phyloP scores from a whole-genome alignment of 2,113 vertebrate genomes.

The Cebus imitator region DNA sequence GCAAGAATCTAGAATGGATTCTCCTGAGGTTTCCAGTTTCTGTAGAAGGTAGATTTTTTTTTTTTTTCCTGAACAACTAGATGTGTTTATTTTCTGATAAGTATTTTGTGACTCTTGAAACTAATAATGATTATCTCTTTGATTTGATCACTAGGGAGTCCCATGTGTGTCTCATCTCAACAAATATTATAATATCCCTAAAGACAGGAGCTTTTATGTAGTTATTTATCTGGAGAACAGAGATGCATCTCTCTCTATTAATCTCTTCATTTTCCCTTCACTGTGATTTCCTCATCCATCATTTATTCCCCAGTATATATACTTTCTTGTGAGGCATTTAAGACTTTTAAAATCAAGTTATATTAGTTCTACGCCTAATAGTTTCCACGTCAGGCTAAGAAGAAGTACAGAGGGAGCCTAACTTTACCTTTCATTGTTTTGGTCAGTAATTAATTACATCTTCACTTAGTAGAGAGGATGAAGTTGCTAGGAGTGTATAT shows the following conservation, averaged over 20 bases:
- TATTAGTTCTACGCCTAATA: background rate
- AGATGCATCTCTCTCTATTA: background rate
- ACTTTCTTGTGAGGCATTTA: background rate
- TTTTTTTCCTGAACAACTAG: background rate
- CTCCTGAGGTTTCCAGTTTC: background rate
- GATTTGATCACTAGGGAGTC: background rate
- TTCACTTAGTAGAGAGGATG: background rate
- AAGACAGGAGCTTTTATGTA: background rate
- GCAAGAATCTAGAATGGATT: background rate
- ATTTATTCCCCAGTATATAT: background rate
- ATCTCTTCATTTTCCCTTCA: background rate
- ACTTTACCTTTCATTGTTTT: background rate
- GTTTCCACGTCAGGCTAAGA: background rate
- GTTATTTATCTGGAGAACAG: constrained; percentile 24
- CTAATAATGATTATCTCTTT: background rate
- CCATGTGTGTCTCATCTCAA: background rate
- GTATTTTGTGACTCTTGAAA: constrained; percentile 16
- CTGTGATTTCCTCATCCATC: background rate
- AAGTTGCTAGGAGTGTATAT: background rate
- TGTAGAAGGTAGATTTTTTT: background rate
- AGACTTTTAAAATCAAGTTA: background rate
- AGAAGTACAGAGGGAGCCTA: background rate
- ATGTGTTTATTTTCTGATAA: background rate
- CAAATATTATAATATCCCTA: background rate
- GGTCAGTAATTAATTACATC: background rate